Conservation (phyloP, 2,113 vertebrate genomes). For the Hippocampus barbouri region DNA sequence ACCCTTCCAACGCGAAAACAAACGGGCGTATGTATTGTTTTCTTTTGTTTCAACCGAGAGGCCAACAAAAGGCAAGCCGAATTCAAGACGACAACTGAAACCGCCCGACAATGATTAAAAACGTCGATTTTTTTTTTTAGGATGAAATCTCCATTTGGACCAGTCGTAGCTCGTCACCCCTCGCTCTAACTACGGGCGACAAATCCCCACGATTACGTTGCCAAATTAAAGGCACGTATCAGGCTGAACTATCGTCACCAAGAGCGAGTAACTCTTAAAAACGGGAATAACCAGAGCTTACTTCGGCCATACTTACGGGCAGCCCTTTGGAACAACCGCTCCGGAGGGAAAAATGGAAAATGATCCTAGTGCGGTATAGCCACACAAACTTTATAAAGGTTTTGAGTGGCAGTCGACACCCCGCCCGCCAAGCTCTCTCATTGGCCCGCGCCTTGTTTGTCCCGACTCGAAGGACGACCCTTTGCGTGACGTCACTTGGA, state of each 20-base stretch:
- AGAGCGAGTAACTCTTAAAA: neutral
- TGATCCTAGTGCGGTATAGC: fast-evolving
- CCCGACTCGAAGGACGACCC: conserved; percentile 8
- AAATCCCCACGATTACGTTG: neutral
- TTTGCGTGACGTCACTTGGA: neutral
- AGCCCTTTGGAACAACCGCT: neutral
- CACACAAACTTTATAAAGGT: conserved; percentile 64
- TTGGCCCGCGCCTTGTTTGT: conserved; percentile 54
- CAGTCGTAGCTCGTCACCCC: neutral
- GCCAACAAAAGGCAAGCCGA: conserved; percentile 19
- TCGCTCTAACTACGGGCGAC: neutral
- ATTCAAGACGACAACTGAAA: neutral
- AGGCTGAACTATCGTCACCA: fast-evolving
- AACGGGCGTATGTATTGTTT: neutral
- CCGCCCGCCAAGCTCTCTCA: conserved; percentile 37
- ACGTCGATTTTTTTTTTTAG: neutral
- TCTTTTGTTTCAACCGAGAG: neutral
- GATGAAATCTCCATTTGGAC: neutral
- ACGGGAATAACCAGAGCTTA: neutral
- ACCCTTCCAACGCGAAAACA: neutral
- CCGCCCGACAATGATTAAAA: fast-evolving
- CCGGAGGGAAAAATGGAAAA: neutral
- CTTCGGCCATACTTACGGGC: neutral
- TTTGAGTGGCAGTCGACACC: fast-evolving
- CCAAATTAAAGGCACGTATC: neutral